phyloP scores from a whole-genome alignment of 2,113 vertebrate genomes.

The Theristicus caerulescens region DNA sequence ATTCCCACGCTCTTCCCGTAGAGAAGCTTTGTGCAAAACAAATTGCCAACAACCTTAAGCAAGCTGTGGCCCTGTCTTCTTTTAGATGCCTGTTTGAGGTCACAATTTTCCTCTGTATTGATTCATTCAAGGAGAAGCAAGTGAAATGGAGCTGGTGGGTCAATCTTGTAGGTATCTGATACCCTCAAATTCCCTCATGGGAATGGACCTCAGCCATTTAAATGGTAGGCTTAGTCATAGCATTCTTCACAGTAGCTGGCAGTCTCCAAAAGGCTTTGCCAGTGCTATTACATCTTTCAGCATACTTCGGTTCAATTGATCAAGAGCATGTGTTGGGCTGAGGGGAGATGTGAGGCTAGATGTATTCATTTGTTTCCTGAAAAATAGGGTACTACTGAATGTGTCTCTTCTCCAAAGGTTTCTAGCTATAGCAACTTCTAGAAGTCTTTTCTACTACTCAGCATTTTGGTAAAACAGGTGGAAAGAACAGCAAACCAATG shows the following conservation, averaged over 20 bases:
- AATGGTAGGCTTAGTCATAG: background rate
- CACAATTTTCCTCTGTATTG: background rate
- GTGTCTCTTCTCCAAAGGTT: background rate
- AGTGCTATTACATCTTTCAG: background rate
- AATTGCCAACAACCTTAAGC: background rate
- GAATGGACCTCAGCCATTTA: background rate
- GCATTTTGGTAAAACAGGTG: background rate
- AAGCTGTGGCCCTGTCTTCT: background rate
- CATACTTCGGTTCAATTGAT: background rate
- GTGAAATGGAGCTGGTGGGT: background rate
- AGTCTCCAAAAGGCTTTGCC: background rate
- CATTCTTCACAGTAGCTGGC: background rate
- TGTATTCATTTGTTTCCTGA: background rate
- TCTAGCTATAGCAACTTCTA: background rate
- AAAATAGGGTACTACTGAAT: background rate
- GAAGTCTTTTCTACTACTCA: background rate
- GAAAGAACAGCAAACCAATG: background rate
- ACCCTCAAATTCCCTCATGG: background rate
- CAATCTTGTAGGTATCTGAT: background rate
- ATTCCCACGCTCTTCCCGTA: background rate
- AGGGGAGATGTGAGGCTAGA: background rate
- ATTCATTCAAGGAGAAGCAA: background rate
- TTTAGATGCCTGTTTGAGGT: background rate
- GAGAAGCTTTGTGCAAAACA: background rate
- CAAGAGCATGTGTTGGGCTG: background rate